These are phyloP conservation scores for Drosophila percnosoma DNA, from an alignment of 2,888 invertebrate species.

Conservation along the genomic window DNA sequence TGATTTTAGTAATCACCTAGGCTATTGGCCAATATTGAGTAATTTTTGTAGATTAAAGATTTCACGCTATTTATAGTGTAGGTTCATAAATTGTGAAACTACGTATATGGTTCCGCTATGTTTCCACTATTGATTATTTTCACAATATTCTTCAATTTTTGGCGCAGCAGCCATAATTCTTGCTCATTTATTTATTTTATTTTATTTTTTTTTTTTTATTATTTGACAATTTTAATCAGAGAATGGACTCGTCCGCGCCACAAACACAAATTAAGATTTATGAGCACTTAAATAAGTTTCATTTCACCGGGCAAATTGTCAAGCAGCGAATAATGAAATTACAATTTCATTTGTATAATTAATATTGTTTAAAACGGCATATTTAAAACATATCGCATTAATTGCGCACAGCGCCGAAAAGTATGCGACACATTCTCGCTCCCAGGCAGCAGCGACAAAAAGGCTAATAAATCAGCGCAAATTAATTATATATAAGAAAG, in stretches of 20 bases:
- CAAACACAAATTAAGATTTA: slow-evolving; percentile 63
- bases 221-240: slow-evolving; percentile 31
- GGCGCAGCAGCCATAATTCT: not conserved
- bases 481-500: slow-evolving; percentile 36
- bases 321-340: slow-evolving; percentile 64
- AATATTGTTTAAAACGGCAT: slow-evolving; percentile 53
- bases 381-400: slow-evolving; percentile 48
- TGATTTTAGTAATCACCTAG: not conserved
- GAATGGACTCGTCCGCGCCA: slow-evolving; percentile 23
- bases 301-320: slow-evolving; percentile 59
- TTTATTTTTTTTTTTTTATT: not conserved
- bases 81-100: not conserved
- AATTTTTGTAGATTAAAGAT: not conserved
- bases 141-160: not conserved
- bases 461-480: slow-evolving; percentile 61
- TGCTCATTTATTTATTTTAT: not conserved
- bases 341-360: slow-evolving; percentile 49
- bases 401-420: slow-evolving; percentile 16
- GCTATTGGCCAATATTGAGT: not conserved
- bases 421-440: slow-evolving; percentile 26
- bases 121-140: not conserved
- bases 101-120: rapidly evolving
- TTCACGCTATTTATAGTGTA: not conserved
- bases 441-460: slow-evolving; percentile 18
- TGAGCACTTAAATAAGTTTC: slow-evolving; percentile 60